Evolutionary conservation across 2,888 invertebrate genomes (phyloP), one percentile per base, ranked within the genome.

Genomic region (Heliconius ismenius): DNA sequence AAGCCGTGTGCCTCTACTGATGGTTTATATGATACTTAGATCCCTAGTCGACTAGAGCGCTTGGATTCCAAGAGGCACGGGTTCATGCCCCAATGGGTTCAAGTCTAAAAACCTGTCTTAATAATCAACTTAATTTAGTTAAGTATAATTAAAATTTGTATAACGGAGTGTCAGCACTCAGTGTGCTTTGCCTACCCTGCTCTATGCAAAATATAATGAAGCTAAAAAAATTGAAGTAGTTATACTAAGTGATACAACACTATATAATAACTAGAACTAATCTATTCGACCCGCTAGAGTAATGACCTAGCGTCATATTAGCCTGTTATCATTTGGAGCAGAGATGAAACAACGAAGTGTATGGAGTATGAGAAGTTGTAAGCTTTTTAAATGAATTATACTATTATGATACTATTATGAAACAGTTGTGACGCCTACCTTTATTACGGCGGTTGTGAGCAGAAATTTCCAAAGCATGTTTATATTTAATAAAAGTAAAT

Each of bases 241-340:
- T 13, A 39, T 4, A 39, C 65, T 67, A 43, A 39, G 36, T 28
- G 67, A 43, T 39, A 39, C 36, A n/a, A 67, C 39, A 24, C 67
- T 43, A 43, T 15, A 7, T n/a, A 39, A 39, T 43, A 43, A 70
- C 70, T 70, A 58, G 28, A 54, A 54, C 32, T 58, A 70, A 39
- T 43, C 62, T 39, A 62, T 63, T 63, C 60, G 62, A 63, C 62
- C 73, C 21, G 60, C 32, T 26, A 78, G 67, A 74, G 75, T 77
- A 76, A 76, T 76, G 70, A 72, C 78, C 79, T 76, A 74, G 49
- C 49, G 72, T 73, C 73, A 60, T 77, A 78, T 79, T 79, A 76
- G 64, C 69, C 60, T 68, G 75, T 77, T 75, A 75, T 79, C 75
- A 77, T 75, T 74, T 73, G 74, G 36, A 73, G 62, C 26, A 75